Percentiles rank a stretch among this genome's conserved stretches.
Evolutionary conservation across 2,888 invertebrate genomes (phyloP).

Genomic region (Lamellibrachia columna): DNA sequence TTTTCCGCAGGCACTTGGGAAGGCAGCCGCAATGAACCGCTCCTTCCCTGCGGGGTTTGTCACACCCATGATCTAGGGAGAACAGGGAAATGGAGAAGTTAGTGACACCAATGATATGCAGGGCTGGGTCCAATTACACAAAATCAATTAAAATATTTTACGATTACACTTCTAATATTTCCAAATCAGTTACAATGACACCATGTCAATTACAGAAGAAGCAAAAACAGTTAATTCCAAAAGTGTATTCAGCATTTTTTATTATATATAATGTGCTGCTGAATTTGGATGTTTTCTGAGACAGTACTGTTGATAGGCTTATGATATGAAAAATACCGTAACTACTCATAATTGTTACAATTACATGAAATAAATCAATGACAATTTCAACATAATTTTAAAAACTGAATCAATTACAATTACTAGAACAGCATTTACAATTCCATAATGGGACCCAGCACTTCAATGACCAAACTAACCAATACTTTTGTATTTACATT

Average conservation of each 20-base stretch:
- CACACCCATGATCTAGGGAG: constrained; percentile 45
- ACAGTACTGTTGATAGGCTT: background rate
- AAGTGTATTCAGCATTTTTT: too few species aligned
- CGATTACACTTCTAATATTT: too few species aligned
- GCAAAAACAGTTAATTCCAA: too few species aligned
- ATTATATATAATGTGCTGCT: too few species aligned
- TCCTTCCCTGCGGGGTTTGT: constrained; percentile 48
- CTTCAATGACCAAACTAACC: background rate
- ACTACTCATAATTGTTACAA: background rate
- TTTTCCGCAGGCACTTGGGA: constrained; percentile 51
- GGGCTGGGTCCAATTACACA: too few species aligned
- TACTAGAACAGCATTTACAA: background rate
- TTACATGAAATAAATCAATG: background rate
- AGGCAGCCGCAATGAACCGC: constrained; percentile 51
- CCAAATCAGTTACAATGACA: too few species aligned
- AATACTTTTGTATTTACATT: too few species aligned
- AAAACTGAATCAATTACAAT: background rate
- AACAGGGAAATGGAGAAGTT: background rate
- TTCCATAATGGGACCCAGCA: background rate
- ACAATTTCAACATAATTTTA: background rate
- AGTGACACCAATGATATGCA: background rate
- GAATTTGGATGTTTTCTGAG: background rate
- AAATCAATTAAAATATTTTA: too few species aligned
- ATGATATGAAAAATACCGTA: background rate
- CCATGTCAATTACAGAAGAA: too few species aligned